A percentile compares a stretch with the other conserved stretches of the same genome.
These are phyloP conservation scores for Vidua macroura DNA, from an alignment of 2,113 vertebrate genomes.

Conservation along the genomic window DNA sequence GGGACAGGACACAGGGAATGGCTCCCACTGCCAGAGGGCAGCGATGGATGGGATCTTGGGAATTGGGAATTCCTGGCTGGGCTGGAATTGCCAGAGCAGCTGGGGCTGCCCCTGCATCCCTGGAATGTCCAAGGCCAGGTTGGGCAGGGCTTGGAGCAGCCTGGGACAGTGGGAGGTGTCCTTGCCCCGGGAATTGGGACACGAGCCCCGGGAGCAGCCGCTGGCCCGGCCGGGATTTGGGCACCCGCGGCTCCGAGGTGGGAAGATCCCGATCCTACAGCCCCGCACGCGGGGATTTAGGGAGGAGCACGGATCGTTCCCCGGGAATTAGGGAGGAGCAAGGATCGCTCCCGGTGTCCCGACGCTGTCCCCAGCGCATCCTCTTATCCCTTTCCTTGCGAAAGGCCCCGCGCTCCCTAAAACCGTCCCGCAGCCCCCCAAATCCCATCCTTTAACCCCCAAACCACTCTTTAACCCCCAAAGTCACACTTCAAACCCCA, in stretches of 20 bases:
- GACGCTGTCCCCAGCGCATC: background rate
- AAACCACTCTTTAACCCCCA: background rate
- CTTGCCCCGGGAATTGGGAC: background rate
- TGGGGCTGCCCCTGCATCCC: background rate
- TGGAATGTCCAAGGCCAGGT: background rate
- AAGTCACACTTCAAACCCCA: background rate
- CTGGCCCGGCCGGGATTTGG: background rate
- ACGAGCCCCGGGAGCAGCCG: background rate
- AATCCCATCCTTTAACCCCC: background rate
- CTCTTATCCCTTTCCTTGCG: background rate
- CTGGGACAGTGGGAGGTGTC: background rate
- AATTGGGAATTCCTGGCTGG: background rate
- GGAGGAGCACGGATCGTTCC: background rate
- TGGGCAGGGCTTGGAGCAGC: too few relatives aligned
- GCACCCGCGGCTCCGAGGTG: background rate
- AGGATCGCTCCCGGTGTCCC: accelerated
- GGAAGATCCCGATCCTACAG: background rate
- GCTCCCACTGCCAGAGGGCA: background rate
- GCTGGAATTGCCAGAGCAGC: background rate
- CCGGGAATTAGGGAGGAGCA: background rate
- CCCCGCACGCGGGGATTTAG: background rate
- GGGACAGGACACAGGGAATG: too few relatives aligned
- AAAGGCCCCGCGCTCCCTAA: background rate
- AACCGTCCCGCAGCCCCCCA: too few relatives aligned
- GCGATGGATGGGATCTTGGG: background rate